phyloP scores from a whole-genome alignment of 2,113 vertebrate genomes.

The Aptenodytes patagonicus region DNA sequence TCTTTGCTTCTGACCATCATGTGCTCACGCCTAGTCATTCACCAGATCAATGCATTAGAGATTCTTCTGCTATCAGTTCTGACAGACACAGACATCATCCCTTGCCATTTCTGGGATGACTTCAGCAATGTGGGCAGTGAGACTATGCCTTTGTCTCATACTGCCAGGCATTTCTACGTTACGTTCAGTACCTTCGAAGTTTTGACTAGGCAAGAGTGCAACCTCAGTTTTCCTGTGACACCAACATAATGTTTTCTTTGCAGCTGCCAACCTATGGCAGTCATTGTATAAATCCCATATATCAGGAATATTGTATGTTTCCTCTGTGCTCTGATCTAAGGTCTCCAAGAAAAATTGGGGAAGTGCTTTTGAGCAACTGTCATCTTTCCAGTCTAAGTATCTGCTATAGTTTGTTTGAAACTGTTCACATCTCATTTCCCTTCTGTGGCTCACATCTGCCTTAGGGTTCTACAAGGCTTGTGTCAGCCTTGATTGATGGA shows the following conservation, averaged over 20 bases:
- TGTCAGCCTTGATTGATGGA: background rate
- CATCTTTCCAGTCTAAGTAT: background rate
- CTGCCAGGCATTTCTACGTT: background rate
- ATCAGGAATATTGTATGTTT: background rate
- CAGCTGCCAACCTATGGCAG: background rate
- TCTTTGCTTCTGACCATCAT: background rate
- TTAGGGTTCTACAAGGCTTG: background rate
- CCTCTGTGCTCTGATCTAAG: background rate
- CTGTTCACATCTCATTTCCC: background rate
- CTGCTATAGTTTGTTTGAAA: background rate
- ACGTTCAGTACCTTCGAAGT: background rate
- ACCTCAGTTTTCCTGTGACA: background rate
- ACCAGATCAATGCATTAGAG: background rate
- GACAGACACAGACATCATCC: background rate
- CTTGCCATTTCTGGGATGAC: background rate
- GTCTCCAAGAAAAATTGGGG: background rate
- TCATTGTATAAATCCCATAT: background rate
- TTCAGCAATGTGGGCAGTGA: background rate
- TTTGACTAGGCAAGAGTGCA: background rate
- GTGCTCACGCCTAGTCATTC: background rate
- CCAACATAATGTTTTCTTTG: background rate
- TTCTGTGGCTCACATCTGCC: background rate
- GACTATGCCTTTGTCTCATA: background rate
- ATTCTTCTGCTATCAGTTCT: background rate
- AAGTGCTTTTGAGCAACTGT: background rate